A percentile compares a stretch with the other conserved stretches of the same genome.
Evolutionary conservation across 2,113 vertebrate genomes (phyloP).

Genomic region (Hippopotamus amphibius): DNA sequence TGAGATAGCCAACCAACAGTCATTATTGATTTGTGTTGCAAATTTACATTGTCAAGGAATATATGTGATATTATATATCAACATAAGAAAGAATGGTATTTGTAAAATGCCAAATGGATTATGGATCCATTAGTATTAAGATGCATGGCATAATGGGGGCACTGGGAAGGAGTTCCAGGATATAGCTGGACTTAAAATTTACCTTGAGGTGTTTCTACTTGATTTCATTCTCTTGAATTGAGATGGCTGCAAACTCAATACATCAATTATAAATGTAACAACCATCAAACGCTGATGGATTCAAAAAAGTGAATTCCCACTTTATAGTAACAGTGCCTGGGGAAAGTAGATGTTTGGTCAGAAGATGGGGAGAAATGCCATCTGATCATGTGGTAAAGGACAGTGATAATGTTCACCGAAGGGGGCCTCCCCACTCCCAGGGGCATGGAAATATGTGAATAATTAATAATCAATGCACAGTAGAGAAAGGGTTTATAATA

Average conservation of each 20-base stretch:
- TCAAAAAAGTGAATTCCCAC: not conserved
- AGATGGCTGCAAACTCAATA: constrained; percentile 45
- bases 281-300: not conserved
- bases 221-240: not conserved
- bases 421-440: not conserved
- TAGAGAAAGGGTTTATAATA: not conserved
- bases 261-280: not conserved
- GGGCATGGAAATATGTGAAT: not conserved
- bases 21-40: not conserved
- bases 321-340: not conserved
- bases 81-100: constrained; percentile 38
- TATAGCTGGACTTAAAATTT: not conserved
- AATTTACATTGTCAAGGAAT: not conserved
- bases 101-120: not conserved
- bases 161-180: not conserved
- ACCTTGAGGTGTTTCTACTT: not conserved
- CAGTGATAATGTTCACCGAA: not conserved
- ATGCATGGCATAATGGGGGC: not conserved
- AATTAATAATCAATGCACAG: not conserved
- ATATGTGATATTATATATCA: not conserved
- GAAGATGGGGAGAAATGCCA: not conserved
- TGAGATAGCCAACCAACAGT: not conserved
- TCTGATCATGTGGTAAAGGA: not conserved
- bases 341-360: not conserved
- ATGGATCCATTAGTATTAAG: not conserved